These are phyloP conservation scores for Stigmatopora argus DNA, from an alignment of 2,113 vertebrate genomes.

Conservation along the genomic window DNA sequence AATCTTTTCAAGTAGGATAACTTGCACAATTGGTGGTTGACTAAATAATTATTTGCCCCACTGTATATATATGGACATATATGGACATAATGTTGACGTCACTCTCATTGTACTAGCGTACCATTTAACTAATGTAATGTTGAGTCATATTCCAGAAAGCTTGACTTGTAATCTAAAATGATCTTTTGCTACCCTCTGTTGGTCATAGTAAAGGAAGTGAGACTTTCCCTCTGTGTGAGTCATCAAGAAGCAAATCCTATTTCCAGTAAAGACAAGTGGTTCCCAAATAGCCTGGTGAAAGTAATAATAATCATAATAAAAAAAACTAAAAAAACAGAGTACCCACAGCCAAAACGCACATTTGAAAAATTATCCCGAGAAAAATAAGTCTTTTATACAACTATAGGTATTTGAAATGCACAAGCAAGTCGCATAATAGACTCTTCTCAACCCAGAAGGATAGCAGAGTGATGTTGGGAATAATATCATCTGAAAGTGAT, in stretches of 20 bases:
- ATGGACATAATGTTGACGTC: neutral
- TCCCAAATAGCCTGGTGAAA: neutral
- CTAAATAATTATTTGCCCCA: no score
- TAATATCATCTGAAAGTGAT: constrained; percentile 16
- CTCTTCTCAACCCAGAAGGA: neutral
- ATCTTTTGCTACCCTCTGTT: constrained; percentile 58
- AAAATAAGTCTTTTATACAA: neutral
- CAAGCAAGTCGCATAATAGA: neutral
- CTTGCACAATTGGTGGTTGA: no score
- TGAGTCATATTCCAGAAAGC: neutral
- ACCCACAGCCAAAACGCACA: neutral
- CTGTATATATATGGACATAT: neutral
- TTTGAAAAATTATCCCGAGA: no score
- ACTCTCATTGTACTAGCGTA: neutral
- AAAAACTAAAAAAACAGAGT: no score
- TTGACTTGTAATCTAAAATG: neutral
- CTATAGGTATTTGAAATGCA: no score
- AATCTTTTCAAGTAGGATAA: no score
- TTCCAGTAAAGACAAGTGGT: neutral
- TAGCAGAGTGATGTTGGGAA: constrained; percentile 5
- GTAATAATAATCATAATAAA: no score
- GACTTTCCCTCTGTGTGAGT: neutral
- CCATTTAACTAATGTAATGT: neutral
- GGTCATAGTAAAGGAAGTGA: constrained; percentile 13
- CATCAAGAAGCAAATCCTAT: neutral